Conservation (phyloP, 2,113 vertebrate genomes). For the Mustelus asterias region DNA sequence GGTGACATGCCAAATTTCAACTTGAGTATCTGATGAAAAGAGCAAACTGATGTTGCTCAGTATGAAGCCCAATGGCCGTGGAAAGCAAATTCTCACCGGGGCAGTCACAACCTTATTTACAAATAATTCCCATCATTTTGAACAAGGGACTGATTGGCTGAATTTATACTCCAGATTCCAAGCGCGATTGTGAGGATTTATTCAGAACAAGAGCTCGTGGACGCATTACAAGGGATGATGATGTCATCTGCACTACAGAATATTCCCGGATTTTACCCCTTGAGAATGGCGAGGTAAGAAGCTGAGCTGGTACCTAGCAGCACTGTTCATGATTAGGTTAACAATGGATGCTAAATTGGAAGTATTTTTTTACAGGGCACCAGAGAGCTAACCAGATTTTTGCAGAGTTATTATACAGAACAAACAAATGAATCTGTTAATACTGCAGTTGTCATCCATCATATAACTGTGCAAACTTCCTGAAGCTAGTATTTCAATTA, state of each 20-base stretch:
- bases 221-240: constrained; percentile 59
- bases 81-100: not conserved
- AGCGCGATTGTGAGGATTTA: constrained; percentile 66
- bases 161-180: constrained; percentile 64
- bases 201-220: constrained; percentile 69
- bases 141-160: not conserved
- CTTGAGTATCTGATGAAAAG: not conserved
- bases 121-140: not conserved
- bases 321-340: not conserved
- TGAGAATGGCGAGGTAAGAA: constrained; percentile 82
- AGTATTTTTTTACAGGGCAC: not conserved
- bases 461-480: not conserved
- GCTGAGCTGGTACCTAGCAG: not conserved
- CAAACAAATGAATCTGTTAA: not conserved
- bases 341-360: fast-evolving
- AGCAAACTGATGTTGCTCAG: not conserved
- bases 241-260: constrained; percentile 78
- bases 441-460: not conserved
- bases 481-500: not conserved
- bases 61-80: not conserved
- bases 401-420: not conserved
- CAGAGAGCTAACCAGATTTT: not conserved
- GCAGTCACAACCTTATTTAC: not conserved
- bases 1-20: no score
- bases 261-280: constrained; percentile 79